Evolutionary conservation across 1,140 invertebrate genomes (phyloP).

Genomic region (Drosophila murphyi): DNA sequence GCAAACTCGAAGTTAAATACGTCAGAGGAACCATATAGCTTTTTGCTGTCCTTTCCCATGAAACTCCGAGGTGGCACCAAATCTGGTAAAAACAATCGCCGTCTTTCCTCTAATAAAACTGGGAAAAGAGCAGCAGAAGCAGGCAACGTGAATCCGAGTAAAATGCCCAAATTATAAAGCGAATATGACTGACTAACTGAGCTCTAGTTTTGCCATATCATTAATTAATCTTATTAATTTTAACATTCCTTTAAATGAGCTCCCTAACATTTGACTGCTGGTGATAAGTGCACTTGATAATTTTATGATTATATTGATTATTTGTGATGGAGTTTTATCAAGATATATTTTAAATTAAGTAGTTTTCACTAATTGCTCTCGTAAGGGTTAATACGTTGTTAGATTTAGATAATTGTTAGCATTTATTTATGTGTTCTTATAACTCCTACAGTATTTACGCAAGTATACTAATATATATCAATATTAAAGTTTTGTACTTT

Average conservation of each 20-base stretch:
- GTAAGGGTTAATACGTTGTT: not conserved
- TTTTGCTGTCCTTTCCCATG: not conserved
- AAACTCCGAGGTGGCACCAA: no score
- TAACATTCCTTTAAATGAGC: constrained; percentile 1
- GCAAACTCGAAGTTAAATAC: constrained; percentile 11
- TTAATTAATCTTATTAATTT: constrained; percentile 6
- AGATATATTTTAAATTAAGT: not conserved
- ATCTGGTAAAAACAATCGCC: no score
- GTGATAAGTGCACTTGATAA: not conserved
- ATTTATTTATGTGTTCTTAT: no score
- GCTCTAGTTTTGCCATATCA: not conserved
- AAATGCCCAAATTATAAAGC: constrained; percentile 3
- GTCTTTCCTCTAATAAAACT: not conserved
- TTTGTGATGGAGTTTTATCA: not conserved
- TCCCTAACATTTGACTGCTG: not conserved
- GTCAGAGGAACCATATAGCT: constrained; percentile 3
- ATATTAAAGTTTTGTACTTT: no score
- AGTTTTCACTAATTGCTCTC: not conserved
- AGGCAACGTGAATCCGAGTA: not conserved
- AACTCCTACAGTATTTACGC: not conserved
- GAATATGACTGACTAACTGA: not conserved
- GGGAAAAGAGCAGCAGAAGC: constrained; percentile 7
- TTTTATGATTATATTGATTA: not conserved
- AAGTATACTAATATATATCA: not conserved
- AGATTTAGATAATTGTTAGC: not conserved